Percentiles rank a stretch among this genome's conserved stretches.
Conservation (phyloP, 2,113 vertebrate genomes). For the Puffinus mauretanicus region DNA sequence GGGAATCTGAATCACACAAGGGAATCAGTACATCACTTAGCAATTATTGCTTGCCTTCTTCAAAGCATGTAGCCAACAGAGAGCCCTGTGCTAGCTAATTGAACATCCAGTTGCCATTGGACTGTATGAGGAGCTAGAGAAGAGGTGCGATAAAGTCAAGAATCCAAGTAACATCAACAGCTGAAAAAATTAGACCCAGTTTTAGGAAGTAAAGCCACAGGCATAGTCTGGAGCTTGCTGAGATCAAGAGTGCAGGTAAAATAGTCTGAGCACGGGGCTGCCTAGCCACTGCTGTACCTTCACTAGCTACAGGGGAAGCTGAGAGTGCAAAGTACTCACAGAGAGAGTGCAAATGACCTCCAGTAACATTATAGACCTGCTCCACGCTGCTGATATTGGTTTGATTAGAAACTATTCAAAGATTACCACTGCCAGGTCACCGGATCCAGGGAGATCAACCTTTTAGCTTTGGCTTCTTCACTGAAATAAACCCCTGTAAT, state of each 20-base stretch:
- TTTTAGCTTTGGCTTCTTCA: neutral
- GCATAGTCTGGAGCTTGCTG: neutral
- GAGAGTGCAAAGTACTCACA: neutral
- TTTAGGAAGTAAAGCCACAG: neutral
- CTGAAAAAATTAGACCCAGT: neutral
- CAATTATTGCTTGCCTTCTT: neutral
- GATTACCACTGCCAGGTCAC: neutral
- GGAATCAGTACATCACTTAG: neutral
- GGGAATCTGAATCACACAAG: neutral
- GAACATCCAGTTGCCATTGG: neutral
- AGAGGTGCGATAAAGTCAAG: neutral
- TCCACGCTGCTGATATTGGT: neutral
- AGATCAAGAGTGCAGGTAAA: neutral
- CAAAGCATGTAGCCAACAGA: neutral
- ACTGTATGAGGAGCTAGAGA: neutral
- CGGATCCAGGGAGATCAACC: neutral
- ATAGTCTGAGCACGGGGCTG: neutral
- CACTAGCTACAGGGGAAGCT: neutral
- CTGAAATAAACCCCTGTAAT: neutral
- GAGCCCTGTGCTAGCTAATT: neutral
- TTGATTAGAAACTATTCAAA: neutral
- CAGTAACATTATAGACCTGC: neutral
- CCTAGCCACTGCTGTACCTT: neutral
- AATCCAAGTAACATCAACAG: neutral
- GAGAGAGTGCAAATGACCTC: neutral